These are phyloP conservation scores for Galaxias olidus DNA, from an alignment of 2,797 vertebrate species.

Conservation along the genomic window DNA sequence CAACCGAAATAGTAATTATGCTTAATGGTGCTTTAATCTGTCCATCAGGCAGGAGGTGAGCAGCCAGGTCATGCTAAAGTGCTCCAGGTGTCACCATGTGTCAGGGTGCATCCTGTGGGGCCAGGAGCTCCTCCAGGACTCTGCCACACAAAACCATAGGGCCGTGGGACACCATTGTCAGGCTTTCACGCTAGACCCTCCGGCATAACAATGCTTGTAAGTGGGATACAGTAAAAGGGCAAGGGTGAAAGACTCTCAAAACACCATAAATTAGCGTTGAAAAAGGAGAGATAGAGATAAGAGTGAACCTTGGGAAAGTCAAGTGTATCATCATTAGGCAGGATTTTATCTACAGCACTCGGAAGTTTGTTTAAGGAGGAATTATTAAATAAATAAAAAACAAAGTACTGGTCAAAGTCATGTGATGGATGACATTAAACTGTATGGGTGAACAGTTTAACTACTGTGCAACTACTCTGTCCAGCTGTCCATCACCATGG, in stretches of 20 bases:
- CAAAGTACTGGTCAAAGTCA: not conserved
- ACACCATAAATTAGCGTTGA: not conserved
- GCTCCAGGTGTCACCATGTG: slow-evolving; percentile 64
- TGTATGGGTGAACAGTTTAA: slow-evolving; percentile 26
- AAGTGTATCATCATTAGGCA: too few species aligned
- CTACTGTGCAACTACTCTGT: slow-evolving; percentile 22
- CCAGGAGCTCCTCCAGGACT: slow-evolving; percentile 46
- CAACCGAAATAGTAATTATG: slow-evolving; percentile 79
- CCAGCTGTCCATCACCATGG: slow-evolving; percentile 47
- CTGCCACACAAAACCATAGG: slow-evolving; percentile 34
- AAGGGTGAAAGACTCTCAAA: slow-evolving; percentile 2
- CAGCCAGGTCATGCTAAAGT: slow-evolving; percentile 73
- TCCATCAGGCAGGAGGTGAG: slow-evolving; percentile 75
- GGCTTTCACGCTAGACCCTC: slow-evolving; percentile 29
- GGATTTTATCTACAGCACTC: slow-evolving; percentile 10
- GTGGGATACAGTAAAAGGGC: slow-evolving; percentile 9
- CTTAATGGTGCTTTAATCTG: slow-evolving; percentile 82
- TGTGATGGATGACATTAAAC: slow-evolving; percentile 27
- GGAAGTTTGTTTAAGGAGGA: not conserved
- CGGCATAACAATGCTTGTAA: slow-evolving; percentile 40
- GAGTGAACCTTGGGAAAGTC: slow-evolving; percentile 25
- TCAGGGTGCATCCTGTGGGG: slow-evolving; percentile 66
- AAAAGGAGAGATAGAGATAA: slow-evolving; percentile 10
- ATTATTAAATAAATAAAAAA: slow-evolving; percentile 14
- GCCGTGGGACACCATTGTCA: slow-evolving; percentile 41